Percentiles rank a stretch among this genome's conserved stretches.
Evolutionary conservation across 2,888 invertebrate genomes (phyloP).

Genomic region (Mechanitis messenoides): DNA sequence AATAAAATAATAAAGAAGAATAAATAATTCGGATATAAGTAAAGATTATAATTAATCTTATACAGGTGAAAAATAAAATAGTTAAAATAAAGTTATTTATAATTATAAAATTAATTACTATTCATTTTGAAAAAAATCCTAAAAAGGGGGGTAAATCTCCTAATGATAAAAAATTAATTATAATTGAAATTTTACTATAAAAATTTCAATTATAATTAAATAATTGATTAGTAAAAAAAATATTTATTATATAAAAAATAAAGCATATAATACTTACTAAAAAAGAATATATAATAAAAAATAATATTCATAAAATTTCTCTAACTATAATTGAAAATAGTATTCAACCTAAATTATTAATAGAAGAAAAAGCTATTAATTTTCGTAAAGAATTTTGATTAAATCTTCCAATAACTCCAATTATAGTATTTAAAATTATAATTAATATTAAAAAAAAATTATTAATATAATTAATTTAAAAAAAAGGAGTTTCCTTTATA

Average conservation of each 20-base stretch:
- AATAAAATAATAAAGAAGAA: conserved; percentile 65
- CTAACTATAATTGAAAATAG: conserved; percentile 60
- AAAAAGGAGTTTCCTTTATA: conserved; percentile 65
- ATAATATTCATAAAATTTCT: conserved; percentile 65
- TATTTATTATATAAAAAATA: conserved; percentile 65
- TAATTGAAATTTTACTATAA: conserved; percentile 67
- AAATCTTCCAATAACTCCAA: conserved; percentile 72
- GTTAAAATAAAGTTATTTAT: conserved; percentile 56
- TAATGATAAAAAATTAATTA: conserved; percentile 75
- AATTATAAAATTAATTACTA: conserved; percentile 73
- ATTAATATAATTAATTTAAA: conserved; percentile 62
- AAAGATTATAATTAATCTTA: conserved; percentile 70
- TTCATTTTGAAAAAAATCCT: conserved; percentile 79
- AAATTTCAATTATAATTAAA: conserved; percentile 57
- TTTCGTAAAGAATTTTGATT: conserved; percentile 76
- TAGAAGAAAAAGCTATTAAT: conserved; percentile 79
- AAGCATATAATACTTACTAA: conserved; percentile 63
- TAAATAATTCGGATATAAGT: no score
- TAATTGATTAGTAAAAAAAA: conserved; percentile 72
- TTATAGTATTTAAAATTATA: conserved; percentile 62
- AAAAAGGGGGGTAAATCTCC: conserved; percentile 77
- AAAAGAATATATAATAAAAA: conserved; percentile 64
- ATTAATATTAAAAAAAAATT: conserved; percentile 58
- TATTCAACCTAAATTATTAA: conserved; percentile 80
- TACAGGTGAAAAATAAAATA: conserved; percentile 65